These are phyloP conservation scores for Zapornia atra DNA, from an alignment of 2,113 vertebrate genomes.

Conservation along the genomic window DNA sequence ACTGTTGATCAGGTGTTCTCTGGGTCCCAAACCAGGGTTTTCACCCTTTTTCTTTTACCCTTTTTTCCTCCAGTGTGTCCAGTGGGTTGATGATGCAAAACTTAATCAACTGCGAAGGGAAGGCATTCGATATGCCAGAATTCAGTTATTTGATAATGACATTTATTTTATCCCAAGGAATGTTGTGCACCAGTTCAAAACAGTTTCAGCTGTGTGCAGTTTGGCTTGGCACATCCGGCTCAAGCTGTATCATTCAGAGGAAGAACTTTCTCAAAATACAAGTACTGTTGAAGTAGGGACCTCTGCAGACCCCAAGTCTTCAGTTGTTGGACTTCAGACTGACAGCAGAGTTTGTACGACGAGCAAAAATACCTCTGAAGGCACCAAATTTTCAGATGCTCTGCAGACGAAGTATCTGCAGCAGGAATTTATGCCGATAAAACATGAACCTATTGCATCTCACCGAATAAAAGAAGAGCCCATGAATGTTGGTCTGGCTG, in stretches of 20 bases:
- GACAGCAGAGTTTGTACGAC: constrained; percentile 56
- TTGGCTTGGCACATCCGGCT: constrained; percentile 96
- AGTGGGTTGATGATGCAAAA: constrained; percentile 98
- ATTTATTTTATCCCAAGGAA: constrained; percentile 98
- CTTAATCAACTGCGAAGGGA: constrained; percentile 97
- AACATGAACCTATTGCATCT: constrained; percentile 73
- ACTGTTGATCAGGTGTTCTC: not conserved
- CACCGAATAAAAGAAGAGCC: constrained; percentile 71
- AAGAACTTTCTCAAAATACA: constrained; percentile 63
- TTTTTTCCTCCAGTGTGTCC: constrained; percentile 85
- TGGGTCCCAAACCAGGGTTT: not conserved
- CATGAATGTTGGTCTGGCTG: constrained; percentile 67
- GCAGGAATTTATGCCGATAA: constrained; percentile 71
- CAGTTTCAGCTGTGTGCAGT: constrained; percentile 94
- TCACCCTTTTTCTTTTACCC: not conserved
- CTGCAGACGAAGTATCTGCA: constrained; percentile 67
- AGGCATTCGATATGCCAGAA: constrained; percentile 94
- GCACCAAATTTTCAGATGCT: constrained; percentile 71
- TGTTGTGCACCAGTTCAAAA: constrained; percentile 99
- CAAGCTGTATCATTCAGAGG: constrained; percentile 85
- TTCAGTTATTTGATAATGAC: constrained; percentile 94
- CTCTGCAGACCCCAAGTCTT: constrained; percentile 63
- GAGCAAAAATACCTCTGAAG: constrained; percentile 70
- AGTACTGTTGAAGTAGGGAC: constrained; percentile 66
- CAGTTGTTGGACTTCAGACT: constrained; percentile 70